phyloP scores from a whole-genome alignment of 2,888 invertebrate species.

The Rhagium mordax region DNA sequence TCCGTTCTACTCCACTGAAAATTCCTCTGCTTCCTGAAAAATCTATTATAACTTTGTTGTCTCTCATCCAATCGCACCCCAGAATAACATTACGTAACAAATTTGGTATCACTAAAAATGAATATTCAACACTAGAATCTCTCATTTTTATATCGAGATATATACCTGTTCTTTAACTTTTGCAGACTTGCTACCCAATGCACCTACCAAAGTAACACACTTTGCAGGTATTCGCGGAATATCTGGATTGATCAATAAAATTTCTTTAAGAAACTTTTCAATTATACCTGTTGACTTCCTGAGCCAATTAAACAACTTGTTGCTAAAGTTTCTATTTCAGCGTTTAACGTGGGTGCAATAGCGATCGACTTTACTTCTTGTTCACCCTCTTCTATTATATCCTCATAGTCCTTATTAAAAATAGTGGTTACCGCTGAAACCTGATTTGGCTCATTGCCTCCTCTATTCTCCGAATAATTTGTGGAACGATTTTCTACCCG shows the following conservation, averaged over 20 bases:
- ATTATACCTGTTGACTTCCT: neutral
- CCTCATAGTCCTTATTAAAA: conserved; percentile 9
- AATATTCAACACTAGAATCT: neutral
- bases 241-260: too few relatives aligned
- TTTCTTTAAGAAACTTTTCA: neutral
- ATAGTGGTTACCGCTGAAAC: neutral
- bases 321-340: neutral
- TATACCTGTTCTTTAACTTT: too few relatives aligned
- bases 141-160: conserved; percentile 4
- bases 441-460: neutral
- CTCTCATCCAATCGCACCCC: conserved; percentile 10
- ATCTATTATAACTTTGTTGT: conserved; percentile 13
- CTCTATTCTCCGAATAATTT: neutral
- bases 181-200: too few relatives aligned
- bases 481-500: neutral
- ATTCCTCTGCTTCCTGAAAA: conserved; percentile 14
- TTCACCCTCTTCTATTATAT: conserved; percentile 1
- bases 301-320: neutral
- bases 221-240: too few relatives aligned
- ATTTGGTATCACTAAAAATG: too few relatives aligned
- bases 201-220: too few relatives aligned
- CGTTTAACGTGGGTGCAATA: too few relatives aligned
- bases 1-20: neutral
- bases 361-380: too few relatives aligned
- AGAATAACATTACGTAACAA: conserved; percentile 19